Percentiles rank a stretch among this genome's conserved stretches.
Evolutionary conservation across 2,113 vertebrate genomes (phyloP).

Genomic region (Varanus komodoensis): DNA sequence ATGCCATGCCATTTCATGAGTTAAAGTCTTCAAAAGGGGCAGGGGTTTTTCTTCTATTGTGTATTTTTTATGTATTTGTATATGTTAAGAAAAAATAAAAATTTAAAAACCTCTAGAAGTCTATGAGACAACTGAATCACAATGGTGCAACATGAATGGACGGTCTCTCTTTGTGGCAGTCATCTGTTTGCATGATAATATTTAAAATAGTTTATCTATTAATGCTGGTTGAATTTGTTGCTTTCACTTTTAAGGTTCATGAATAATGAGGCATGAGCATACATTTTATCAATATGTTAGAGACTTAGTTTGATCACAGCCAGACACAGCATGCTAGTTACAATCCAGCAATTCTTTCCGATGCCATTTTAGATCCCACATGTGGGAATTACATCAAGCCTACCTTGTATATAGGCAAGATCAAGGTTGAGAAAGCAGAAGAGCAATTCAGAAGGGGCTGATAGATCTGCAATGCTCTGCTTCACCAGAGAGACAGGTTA

Average conservation of each 20-base stretch:
- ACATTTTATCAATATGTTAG: background rate
- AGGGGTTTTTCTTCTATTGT: too few species aligned
- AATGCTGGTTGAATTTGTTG: slow-evolving; percentile 26
- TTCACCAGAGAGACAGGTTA: background rate
- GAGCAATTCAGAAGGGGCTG: background rate
- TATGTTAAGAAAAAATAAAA: too few species aligned
- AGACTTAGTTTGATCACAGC: background rate
- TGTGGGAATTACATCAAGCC: background rate
- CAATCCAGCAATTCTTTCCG: background rate
- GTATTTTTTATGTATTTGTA: too few species aligned
- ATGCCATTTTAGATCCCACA: background rate
- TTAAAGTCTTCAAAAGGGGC: slow-evolving; percentile 28
- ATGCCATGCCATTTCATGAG: background rate
- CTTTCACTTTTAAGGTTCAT: background rate
- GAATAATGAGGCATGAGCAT: slow-evolving; percentile 5
- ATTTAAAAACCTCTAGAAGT: background rate
- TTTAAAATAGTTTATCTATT: slow-evolving; percentile 30
- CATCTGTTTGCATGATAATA: fast-evolving
- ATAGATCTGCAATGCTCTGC: background rate
- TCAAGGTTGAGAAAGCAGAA: background rate
- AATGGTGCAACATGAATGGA: background rate
- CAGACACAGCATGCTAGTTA: background rate
- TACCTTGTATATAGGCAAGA: background rate
- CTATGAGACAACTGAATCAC: background rate
- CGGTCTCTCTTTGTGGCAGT: slow-evolving; percentile 1